These are phyloP conservation scores for Elymnias hypermnestra DNA, from an alignment of 1,140 invertebrate genomes.

Conservation along the genomic window DNA sequence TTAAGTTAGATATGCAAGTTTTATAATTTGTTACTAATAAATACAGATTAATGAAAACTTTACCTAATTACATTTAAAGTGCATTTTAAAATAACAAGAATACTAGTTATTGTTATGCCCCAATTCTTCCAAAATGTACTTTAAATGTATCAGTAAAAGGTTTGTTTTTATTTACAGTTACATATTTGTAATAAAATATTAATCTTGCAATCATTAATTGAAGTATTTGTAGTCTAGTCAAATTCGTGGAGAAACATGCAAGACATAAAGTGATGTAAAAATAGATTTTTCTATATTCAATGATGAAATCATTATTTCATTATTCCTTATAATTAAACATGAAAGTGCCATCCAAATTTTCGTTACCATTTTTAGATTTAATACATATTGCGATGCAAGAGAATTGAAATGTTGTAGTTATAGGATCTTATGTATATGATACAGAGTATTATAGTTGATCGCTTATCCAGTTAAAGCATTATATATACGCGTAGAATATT, in stretches of 20 bases:
- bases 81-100: too few relatives aligned
- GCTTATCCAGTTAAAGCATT: neutral
- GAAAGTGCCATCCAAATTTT: conserved; percentile 64
- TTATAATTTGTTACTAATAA: too few relatives aligned
- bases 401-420: conserved; percentile 65
- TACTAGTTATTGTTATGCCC: too few relatives aligned
- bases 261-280: conserved; percentile 65
- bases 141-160: too few relatives aligned
- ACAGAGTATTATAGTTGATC: conserved; percentile 4
- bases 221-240: conserved; percentile 11
- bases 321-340: conserved; percentile 18
- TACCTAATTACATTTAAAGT: too few relatives aligned
- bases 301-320: conserved; percentile 19
- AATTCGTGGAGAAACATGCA: conserved; percentile 23
- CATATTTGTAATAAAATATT: too few relatives aligned
- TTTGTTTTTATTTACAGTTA: too few relatives aligned
- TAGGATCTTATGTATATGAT: conserved; percentile 13
- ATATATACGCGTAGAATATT: conserved; percentile 4
- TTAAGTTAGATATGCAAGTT: too few relatives aligned
- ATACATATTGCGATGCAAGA: conserved; percentile 69
- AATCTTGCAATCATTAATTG: too few relatives aligned
- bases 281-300: conserved; percentile 35
- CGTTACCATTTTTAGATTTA: conserved; percentile 55
- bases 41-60: too few relatives aligned
- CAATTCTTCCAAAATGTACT: too few relatives aligned